A percentile compares a stretch with the other conserved stretches of the same genome.
Conservation (phyloP, 1,140 invertebrate genomes). For the Agrypnia vestita region DNA sequence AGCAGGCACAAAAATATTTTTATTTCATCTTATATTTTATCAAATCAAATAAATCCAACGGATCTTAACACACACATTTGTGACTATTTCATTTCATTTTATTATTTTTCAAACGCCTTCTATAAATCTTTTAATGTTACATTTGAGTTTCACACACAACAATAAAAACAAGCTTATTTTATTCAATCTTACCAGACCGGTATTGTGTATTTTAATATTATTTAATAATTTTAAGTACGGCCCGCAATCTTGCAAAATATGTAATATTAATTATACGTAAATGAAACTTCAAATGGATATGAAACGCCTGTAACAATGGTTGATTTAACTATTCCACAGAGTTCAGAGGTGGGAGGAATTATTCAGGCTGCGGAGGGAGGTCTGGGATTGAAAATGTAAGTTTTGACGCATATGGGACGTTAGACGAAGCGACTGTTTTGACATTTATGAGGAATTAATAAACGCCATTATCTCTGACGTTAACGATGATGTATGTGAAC, state of each 20-base stretch:
- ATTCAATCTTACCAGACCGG: too few species aligned
- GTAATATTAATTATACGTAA: too few species aligned
- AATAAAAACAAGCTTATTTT: too few species aligned
- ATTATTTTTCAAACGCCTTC: too few species aligned
- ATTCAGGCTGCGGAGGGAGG: conserved; percentile 49
- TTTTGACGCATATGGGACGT: conserved; percentile 54
- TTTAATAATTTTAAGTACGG: too few species aligned
- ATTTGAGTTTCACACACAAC: too few species aligned
- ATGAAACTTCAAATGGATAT: neutral
- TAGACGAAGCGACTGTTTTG: conserved; percentile 49
- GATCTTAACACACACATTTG: too few species aligned
- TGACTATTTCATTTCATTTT: too few species aligned
- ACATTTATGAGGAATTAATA: conserved; percentile 60
- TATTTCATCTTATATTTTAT: neutral
- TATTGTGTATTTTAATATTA: too few species aligned
- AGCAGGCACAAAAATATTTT: too few species aligned
- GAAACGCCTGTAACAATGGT: conserved; percentile 19
- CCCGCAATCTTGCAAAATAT: too few species aligned
- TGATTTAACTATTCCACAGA: neutral
- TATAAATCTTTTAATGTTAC: too few species aligned
- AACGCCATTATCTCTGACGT: conserved; percentile 50
- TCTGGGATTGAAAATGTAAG: conserved; percentile 58
- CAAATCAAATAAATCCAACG: neutral
- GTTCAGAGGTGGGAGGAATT: conserved; percentile 45
- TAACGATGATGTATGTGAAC: conserved; percentile 45